Base-by-base conservation (phyloP, 2,113 vertebrate species). In the Micronisus gabar region DNA sequence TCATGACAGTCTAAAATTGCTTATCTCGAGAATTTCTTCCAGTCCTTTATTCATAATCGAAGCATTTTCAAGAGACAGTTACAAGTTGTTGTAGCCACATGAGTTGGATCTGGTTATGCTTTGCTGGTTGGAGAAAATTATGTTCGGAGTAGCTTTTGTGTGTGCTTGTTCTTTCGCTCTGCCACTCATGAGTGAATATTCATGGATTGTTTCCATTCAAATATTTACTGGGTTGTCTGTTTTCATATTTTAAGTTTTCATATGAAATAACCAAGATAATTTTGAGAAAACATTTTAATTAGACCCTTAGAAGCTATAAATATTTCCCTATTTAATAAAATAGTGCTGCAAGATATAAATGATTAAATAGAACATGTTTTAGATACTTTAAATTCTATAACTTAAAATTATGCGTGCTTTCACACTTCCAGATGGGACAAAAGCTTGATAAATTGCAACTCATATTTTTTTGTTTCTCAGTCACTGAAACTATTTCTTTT, bases 291-390 rank as follows among this genome's bases (percentile, higher is more conserved):
- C 15, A 68, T 73, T 92, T 91, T 94, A 74, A 95, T 95, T 95
- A 80, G 48, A 89, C 29, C 52, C 78, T 80, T 74, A 91, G 81
- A 91, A 84, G 19, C 26, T 85, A 14, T 80, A 97, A 91, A 78
- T 94, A 66, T 90, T 91, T 95, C 20, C 62, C 25, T 78, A 20
- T 83, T 93, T 90, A 89, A 91, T 95, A 93, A 94, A 95, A 88
- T 19, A 79, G 36, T 82, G 17, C 40, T 89, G 43, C 62, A 94
- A 91, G 62, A 80, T 88, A 45, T 26, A 86, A 85, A 78, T 22
- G 5, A 94, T 87, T 81, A 89, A 81, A 48, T 72, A 38, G 32
- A 91, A 62, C 8, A 27, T 50, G 19, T 65, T 95, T 91, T 79
- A 61, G 55, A 68, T 81, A 53, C 7, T 86, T 86, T 81, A 74